Conservation (phyloP, 2,113 vertebrate species). For the Cnemophilus loriae region DNA sequence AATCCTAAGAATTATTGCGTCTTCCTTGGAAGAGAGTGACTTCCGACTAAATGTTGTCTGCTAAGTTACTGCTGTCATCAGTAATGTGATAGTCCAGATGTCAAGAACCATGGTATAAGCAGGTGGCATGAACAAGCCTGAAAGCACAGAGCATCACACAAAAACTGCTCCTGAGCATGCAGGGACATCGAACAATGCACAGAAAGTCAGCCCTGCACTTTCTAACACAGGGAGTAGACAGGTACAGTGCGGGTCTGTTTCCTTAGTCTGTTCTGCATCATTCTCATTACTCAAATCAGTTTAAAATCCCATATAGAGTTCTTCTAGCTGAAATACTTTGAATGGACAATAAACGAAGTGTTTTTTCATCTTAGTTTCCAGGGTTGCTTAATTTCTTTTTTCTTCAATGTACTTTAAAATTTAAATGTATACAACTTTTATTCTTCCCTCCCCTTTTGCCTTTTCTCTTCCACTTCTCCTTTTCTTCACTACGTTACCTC, state of each 20-base stretch:
- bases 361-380: background rate
- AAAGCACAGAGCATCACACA: background rate
- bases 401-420: background rate
- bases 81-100: fast-evolving
- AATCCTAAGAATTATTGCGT: background rate
- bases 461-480: background rate
- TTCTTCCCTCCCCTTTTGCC: background rate
- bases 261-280: background rate
- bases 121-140: background rate
- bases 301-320: background rate
- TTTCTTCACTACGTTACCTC: background rate
- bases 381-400: background rate
- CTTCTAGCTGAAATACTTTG: background rate
- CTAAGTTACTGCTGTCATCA: background rate
- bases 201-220: background rate
- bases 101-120: background rate
- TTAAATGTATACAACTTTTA: background rate
- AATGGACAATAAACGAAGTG: background rate
- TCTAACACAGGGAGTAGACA: background rate
- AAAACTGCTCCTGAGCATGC: background rate
- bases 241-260: background rate
- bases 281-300: background rate
- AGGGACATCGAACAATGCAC: background rate
- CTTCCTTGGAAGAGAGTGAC: background rate
- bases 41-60: background rate